phyloP scores from a whole-genome alignment of 2,113 vertebrate species.

The Lamprotornis superbus region DNA sequence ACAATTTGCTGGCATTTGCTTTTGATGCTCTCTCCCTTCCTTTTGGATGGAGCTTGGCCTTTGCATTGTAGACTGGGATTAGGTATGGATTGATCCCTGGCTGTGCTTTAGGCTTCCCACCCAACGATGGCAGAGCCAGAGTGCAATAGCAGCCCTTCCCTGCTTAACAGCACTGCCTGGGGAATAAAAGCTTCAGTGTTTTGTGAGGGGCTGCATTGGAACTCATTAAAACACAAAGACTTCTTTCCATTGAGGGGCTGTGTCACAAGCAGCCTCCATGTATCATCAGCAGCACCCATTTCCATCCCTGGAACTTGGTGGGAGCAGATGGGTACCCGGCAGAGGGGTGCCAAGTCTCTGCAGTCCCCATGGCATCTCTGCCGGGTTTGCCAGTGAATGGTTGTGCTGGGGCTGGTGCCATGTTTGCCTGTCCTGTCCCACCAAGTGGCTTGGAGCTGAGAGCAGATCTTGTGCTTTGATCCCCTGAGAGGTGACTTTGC shows the following conservation, averaged over 20 bases:
- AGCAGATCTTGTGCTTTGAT: background rate
- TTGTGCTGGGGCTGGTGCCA: background rate
- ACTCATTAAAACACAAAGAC: background rate
- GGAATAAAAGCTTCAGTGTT: background rate
- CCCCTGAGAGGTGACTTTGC: background rate
- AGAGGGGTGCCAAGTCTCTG: background rate
- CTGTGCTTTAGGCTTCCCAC: background rate
- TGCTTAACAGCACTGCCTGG: background rate
- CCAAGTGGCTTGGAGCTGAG: background rate
- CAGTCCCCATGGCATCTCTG: background rate
- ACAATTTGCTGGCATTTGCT: background rate
- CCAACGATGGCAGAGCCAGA: fast-evolving
- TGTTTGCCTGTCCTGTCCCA: background rate
- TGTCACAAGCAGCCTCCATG: background rate
- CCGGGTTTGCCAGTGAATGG: background rate
- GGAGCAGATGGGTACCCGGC: background rate
- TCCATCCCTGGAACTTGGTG: background rate
- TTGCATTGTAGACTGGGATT: background rate
- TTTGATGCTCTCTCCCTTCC: background rate
- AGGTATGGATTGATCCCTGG: background rate
- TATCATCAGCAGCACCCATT: background rate
- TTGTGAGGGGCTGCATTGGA: background rate
- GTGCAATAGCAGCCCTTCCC: background rate
- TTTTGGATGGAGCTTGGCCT: background rate
- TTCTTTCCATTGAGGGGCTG: background rate